Evolutionary conservation across 2,113 vertebrate species (phyloP).

Genomic region (Fregetta grallaria): DNA sequence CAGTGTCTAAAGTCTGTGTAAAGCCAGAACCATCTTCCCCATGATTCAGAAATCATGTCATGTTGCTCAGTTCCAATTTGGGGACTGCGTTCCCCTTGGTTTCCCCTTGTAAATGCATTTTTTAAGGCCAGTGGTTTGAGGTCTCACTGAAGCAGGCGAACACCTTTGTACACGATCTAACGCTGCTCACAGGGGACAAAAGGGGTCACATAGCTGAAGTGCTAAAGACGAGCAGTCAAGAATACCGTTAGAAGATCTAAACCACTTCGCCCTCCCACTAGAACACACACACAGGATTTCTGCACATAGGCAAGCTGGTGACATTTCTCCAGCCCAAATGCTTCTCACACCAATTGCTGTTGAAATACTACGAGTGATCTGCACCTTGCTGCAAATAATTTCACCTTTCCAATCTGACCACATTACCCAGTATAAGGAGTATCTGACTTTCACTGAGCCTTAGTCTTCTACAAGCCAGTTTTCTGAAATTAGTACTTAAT

Average conservation of each 20-base stretch:
- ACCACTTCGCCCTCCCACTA: not conserved
- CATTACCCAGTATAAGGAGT: not conserved
- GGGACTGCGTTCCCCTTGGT: not conserved
- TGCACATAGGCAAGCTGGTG: no score
- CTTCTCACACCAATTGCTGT: not conserved
- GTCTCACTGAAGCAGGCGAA: not conserved
- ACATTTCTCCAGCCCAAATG: not conserved
- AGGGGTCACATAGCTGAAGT: not conserved
- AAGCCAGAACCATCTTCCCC: not conserved
- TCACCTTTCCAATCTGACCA: not conserved
- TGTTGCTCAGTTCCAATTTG: rapidly evolving
- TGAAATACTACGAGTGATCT: not conserved
- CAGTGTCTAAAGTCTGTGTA: not conserved
- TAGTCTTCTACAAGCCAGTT: not conserved
- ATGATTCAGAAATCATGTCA: rapidly evolving
- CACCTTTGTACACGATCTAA: not conserved
- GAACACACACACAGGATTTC: not conserved
- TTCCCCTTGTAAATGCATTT: not conserved
- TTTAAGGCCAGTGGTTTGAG: not conserved
- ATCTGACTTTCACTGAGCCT: not conserved
- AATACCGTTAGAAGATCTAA: not conserved
- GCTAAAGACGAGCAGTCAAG: not conserved
- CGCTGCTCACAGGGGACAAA: not conserved
- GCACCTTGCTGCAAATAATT: not conserved
- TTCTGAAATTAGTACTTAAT: not conserved